Conservation (phyloP, 2,797 vertebrate genomes). For the Bradypus variegatus region DNA sequence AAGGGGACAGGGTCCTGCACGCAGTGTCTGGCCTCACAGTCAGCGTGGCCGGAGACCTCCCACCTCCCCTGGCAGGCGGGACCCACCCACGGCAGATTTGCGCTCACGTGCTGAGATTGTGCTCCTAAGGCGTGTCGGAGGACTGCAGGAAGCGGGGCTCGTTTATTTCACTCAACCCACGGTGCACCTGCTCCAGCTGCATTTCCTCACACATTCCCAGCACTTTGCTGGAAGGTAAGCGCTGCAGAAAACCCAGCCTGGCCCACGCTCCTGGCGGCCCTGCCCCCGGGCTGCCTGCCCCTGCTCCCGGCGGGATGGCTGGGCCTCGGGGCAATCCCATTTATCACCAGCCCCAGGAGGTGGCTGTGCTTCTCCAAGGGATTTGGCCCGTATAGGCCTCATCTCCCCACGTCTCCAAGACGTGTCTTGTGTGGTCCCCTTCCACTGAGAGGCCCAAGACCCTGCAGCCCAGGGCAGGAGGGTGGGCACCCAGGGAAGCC, state of each 20-base stretch:
- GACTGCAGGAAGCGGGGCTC: not conserved
- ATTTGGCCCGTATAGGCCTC: no score
- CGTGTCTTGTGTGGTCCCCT: not conserved
- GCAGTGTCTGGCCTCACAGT: not conserved
- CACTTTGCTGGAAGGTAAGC: not conserved
- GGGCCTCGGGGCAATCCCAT: not conserved
- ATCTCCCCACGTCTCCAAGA: not conserved
- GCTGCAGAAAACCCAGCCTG: not conserved
- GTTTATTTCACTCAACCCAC: not conserved
- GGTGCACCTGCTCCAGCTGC: not conserved
- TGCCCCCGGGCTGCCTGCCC: no score
- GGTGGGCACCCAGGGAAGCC: not conserved
- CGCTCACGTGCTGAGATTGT: not conserved
- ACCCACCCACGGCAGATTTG: not conserved
- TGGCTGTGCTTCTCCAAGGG: not conserved
- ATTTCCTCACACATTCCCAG: not conserved
- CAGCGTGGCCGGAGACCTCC: not conserved
- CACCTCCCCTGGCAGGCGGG: not conserved
- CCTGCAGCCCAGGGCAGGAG: no score
- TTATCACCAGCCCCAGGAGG: not conserved
- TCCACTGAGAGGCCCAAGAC: no score
- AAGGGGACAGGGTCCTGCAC: rapidly evolving
- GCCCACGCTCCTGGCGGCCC: not conserved
- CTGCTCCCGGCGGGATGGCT: not conserved
- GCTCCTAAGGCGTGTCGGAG: rapidly evolving